phyloP scores from a whole-genome alignment of 1,140 invertebrate genomes.

The Drosophila repletoides region DNA sequence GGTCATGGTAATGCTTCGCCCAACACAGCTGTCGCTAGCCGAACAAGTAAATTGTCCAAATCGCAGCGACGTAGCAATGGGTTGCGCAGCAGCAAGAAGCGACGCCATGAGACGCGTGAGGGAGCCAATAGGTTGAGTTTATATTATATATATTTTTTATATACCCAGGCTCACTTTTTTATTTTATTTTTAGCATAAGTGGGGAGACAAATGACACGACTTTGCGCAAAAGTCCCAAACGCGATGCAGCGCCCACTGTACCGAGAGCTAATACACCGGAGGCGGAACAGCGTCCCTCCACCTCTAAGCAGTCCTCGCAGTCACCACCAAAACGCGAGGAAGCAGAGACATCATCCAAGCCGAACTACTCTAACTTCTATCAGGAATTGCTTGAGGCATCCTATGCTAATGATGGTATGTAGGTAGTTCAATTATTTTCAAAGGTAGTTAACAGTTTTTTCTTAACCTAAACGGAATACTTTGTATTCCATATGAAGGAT shows the following conservation, averaged over 20 bases:
- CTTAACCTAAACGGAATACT: no score
- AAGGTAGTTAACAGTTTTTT: no score
- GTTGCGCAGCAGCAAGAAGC: slow-evolving; percentile 58
- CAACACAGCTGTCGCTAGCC: slow-evolving; percentile 40
- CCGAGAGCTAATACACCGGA: slow-evolving; percentile 62
- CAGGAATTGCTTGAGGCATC: slow-evolving; percentile 79
- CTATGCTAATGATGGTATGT: slow-evolving; percentile 75
- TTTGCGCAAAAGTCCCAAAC: slow-evolving; percentile 63
- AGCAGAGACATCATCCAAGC: slow-evolving; percentile 32
- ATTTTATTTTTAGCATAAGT: background rate
- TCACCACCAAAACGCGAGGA: slow-evolving; percentile 56
- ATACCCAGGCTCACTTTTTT: background rate
- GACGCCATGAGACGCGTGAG: slow-evolving; percentile 64
- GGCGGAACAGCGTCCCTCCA: slow-evolving; percentile 67
- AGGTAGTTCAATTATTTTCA: background rate
- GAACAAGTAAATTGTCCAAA: slow-evolving; percentile 48
- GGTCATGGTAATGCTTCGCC: slow-evolving; percentile 61
- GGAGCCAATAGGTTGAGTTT: slow-evolving; percentile 37
- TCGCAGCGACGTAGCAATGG: slow-evolving; percentile 53
- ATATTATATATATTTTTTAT: background rate
- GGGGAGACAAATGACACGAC: slow-evolving; percentile 55
- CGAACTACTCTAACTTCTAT: slow-evolving; percentile 67
- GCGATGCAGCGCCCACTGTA: slow-evolving; percentile 36
- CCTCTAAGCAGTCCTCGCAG: slow-evolving; percentile 71
- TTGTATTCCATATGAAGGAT: no score